Evolutionary conservation across 2,888 invertebrate species (phyloP).

Genomic region (Dryomyza anilis): DNA sequence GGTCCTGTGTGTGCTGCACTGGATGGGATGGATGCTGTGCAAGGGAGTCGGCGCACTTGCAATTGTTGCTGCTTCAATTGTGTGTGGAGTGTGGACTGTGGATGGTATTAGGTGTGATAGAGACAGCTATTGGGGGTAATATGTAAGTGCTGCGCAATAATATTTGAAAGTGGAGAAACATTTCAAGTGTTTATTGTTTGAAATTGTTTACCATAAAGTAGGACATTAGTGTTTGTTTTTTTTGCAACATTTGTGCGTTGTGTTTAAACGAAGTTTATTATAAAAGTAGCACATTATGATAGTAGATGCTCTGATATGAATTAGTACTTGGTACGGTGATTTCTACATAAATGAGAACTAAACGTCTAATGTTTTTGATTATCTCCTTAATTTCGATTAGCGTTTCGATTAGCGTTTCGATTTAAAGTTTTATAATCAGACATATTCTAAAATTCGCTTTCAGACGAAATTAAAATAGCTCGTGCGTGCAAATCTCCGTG

Average conservation of each 20-base stretch:
- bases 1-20: conserved; percentile 21
- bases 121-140: conserved; percentile 1
- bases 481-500: no score
- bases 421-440: no score
- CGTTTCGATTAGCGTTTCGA: no score
- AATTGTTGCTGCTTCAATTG: background rate
- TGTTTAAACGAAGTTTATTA: background rate
- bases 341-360: no score
- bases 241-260: background rate
- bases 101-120: conserved; percentile 15
- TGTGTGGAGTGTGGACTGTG: conserved; percentile 5
- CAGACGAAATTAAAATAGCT: no score
- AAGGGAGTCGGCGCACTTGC: conserved; percentile 28
- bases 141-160: conserved; percentile 8
- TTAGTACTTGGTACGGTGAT: background rate
- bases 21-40: conserved; percentile 26
- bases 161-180: conserved; percentile 23
- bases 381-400: no score
- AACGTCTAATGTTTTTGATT: no score
- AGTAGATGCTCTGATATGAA: background rate
- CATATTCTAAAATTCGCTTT: no score
- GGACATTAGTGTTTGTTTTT: conserved; percentile 34
- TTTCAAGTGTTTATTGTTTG: conserved; percentile 12
- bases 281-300: no score
- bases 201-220: conserved; percentile 34